phyloP scores from a whole-genome alignment of 2,888 invertebrate species.

The Autographa gamma region DNA sequence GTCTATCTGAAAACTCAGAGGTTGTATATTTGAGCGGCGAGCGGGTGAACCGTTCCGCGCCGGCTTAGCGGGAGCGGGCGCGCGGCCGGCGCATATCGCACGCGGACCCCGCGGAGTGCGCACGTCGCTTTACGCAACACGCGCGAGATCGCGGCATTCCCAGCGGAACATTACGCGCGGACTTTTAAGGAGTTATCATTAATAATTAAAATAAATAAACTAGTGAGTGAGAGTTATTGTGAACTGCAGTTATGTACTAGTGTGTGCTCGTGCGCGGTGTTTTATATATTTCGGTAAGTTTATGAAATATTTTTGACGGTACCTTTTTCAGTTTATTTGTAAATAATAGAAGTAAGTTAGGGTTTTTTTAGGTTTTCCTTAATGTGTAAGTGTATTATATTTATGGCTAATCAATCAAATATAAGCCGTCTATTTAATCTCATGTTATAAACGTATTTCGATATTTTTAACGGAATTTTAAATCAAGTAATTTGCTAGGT shows the following conservation, averaged over 20 bases:
- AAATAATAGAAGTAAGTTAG: background rate
- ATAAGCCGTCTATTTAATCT: no score
- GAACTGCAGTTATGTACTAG: conserved; percentile 50
- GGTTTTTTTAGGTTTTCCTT: background rate
- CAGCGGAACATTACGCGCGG: conserved; percentile 43
- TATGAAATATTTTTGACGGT: conserved; percentile 38
- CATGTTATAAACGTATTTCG: no score
- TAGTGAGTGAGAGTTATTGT: conserved; percentile 57
- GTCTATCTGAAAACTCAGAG: no score
- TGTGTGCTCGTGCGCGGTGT: conserved; percentile 37
- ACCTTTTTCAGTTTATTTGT: conserved; percentile 18
- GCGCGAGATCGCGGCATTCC: conserved; percentile 23
- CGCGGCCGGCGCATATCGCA: conserved; percentile 50
- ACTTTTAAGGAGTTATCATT: conserved; percentile 37
- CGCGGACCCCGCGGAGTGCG: conserved; percentile 36
- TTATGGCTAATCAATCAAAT: no score
- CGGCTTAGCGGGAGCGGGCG: no score
- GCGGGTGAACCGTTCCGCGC: background rate
- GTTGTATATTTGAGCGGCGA: background rate
- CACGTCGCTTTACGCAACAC: conserved; percentile 26
- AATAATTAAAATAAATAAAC: conserved; percentile 34
- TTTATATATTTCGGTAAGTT: conserved; percentile 49
- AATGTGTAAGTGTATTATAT: background rate
- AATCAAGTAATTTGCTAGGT: no score
- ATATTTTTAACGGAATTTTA: no score